Base-by-base conservation (phyloP, 2,113 vertebrate species). In the Patagioenas fasciata region DNA sequence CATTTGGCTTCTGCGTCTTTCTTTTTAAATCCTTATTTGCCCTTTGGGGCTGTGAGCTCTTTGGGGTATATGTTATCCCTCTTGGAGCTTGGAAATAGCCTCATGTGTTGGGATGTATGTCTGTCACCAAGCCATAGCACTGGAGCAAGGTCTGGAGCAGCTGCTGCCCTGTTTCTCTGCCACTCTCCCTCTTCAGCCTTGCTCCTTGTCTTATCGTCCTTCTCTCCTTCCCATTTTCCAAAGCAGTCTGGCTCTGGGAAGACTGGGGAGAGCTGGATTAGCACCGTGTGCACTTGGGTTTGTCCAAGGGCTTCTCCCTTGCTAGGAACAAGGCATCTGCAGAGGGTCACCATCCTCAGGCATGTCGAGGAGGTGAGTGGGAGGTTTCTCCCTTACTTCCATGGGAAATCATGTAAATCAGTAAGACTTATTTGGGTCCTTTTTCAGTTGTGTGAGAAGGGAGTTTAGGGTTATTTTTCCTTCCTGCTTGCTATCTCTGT, bases 11-110 rank as follows among this genome's bases (percentile, higher is more conserved):
- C 50, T 71, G 51, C 15, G 3, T 38, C 32, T 50, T 38, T 2
- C 21, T 36, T 42, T 28, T 58, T 48, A 8, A 60, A 36, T 81
- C 16, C 19, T 50, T 23, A 7, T 50, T 75, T 80, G 31, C 9
- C 51, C n/a, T 65, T 40, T 26, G 40, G 40, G 24, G 40, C 24
- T 57, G 32, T 38, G 34, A 83, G 32, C 18, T 56, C 29, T 77
- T 9, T 1, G 32, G 38, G 29, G 38, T 15, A 6, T 0, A 0
- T 0, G 0, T 56, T 80, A 15, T 60, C 4, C 58, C 18, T 10
- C 2, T 61, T 1, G 0, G 31, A 83, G 54, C 34, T n/a, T 60
- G 50, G 38, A 23, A 56, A n/a, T 15, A 42, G 15, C 13, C 48
- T 86, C 2, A 2, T 1, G 0, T 10, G 9, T 78, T 31, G 15